Conservation (phyloP, 2,797 vertebrate species). For the Anabas testudineus region DNA sequence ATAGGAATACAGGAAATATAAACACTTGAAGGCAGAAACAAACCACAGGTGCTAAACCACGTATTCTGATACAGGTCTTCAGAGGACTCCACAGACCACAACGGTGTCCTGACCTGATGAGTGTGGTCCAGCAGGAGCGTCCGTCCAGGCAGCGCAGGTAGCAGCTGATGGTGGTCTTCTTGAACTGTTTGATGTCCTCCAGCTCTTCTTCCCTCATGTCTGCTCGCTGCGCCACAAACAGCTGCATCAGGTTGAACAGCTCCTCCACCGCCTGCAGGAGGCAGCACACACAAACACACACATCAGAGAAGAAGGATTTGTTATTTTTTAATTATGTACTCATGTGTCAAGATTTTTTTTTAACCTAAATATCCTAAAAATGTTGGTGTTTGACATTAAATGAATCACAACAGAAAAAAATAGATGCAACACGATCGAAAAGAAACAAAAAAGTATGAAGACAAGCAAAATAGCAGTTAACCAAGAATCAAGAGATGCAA, state of each 20-base stretch:
- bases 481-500: no score
- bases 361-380: no score
- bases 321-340: not conserved
- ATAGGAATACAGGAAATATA: not conserved
- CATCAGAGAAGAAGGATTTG: not conserved
- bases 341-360: no score
- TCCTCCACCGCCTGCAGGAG: slow-evolving; percentile 93
- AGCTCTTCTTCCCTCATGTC: slow-evolving; percentile 97
- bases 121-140: slow-evolving; percentile 98
- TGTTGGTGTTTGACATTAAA: not conserved
- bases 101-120: slow-evolving; percentile 90
- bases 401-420: not conserved
- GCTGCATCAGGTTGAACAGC: slow-evolving; percentile 98
- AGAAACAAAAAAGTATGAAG: no score
- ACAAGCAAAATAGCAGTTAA: no score
- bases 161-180: slow-evolving; percentile 99
- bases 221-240: slow-evolving; percentile 95
- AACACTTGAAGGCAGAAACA: no score
- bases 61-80: no score
- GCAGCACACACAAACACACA: not conserved
- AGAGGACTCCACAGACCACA: no score
- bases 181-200: slow-evolving; percentile 97
- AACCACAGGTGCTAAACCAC: no score
- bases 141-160: slow-evolving; percentile 98
- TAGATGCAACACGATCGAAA: no score